A percentile compares a stretch with the other conserved stretches of the same genome.
phyloP scores from a whole-genome alignment of 2,888 invertebrate genomes.

The Gerris lacustris region DNA sequence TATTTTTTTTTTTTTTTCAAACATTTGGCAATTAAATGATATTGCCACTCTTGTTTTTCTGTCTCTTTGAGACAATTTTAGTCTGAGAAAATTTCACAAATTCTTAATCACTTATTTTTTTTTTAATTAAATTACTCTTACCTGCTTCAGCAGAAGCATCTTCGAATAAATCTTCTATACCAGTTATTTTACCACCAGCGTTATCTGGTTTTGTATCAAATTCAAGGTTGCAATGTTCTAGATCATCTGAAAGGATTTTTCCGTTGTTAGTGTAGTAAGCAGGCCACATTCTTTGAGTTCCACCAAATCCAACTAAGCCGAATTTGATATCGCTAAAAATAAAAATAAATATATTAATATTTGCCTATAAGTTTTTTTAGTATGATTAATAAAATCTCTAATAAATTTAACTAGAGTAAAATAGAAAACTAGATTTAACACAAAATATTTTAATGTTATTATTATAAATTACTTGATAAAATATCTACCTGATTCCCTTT shows the following conservation, averaged over 20 bases:
- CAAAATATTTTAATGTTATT: no score
- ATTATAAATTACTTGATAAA: constrained; percentile 23
- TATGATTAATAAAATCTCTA: background rate
- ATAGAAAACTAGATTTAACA: constrained; percentile 27
- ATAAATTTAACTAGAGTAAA: constrained; percentile 28
- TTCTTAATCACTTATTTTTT: no score
- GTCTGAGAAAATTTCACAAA: no score
- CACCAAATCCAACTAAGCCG: constrained; percentile 45
- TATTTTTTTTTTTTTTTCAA: no score
- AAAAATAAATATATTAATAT: constrained; percentile 12
- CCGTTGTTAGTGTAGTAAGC: constrained; percentile 47
- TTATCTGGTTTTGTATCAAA: constrained; percentile 5
- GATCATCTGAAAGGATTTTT: constrained; percentile 34
- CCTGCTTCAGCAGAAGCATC: background rate
- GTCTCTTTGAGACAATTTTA: no score
- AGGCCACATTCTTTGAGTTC: constrained; percentile 44
- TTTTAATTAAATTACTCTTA: constrained; percentile 7
- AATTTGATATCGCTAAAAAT: constrained; percentile 44
- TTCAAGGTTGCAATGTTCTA: background rate
- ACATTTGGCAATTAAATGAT: no score
- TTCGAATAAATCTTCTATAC: background rate
- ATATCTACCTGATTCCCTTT: constrained; percentile 49
- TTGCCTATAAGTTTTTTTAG: constrained; percentile 8
- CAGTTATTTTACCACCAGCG: background rate
- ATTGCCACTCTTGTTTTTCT: no score